Conservation (phyloP, 2,888 invertebrate genomes). For the Ichneumoninae sp. region DNA sequence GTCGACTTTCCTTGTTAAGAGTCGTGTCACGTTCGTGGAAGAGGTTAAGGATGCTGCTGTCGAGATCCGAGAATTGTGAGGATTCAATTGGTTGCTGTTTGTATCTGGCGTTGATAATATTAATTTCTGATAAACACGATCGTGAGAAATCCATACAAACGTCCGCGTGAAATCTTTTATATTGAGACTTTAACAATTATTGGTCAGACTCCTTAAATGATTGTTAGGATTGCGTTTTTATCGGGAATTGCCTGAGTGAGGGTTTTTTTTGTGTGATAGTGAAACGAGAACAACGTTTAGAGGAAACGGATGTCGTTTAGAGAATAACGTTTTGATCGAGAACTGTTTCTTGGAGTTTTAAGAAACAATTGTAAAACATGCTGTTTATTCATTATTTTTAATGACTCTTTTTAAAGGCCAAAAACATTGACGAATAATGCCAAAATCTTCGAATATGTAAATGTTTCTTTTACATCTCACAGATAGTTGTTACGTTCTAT, state of each 20-base stretch:
- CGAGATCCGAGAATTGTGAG: slow-evolving; percentile 40
- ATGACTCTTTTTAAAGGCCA: background rate
- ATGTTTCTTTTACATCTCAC: background rate
- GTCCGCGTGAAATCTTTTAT: background rate
- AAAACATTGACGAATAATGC: background rate
- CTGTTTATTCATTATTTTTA: too few species aligned
- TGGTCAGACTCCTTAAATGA: background rate
- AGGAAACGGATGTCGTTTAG: background rate
- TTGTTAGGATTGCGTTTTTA: background rate
- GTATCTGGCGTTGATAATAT: background rate
- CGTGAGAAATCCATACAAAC: background rate
- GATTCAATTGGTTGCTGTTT: slow-evolving; percentile 33
- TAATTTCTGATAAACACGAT: background rate
- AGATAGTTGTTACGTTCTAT: background rate
- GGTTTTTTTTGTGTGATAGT: background rate
- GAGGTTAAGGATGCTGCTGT: slow-evolving; percentile 21
- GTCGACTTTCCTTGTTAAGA: slow-evolving; percentile 65
- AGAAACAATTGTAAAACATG: background rate
- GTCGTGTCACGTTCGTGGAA: slow-evolving; percentile 74
- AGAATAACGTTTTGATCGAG: background rate
- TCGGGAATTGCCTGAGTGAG: background rate
- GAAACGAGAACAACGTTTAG: background rate
- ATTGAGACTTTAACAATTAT: background rate
- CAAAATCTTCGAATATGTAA: background rate
- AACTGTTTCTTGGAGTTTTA: background rate